Evolutionary conservation across 1,140 invertebrate genomes (phyloP), one percentile per base, ranked within the genome.

Genomic region (Anadara kagoshimensis): DNA sequence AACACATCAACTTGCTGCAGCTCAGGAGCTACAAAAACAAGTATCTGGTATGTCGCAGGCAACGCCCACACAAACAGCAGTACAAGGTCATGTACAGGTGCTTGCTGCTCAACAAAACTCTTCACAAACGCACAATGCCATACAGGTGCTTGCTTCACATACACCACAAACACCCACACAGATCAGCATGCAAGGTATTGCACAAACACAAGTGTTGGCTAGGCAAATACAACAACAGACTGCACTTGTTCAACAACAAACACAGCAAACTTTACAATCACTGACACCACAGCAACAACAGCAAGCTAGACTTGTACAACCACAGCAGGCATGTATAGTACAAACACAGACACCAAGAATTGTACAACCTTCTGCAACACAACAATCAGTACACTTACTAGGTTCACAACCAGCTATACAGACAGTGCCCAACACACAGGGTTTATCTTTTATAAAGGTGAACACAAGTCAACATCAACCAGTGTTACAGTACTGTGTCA

Each of bases 401-500:
- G 20, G 49, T 51, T 22, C 49, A 16, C 49, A 51, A 22, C 49
- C 49, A 16, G 49, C 49, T 51, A 51, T 51, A 16, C 49, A 51
- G 49, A 16, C 20, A 22, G 20, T 51, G 4, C 16, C 49, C 20
- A 51, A 36, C 29, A 36, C 29, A 36, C 29, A 36, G 7, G 63
- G 59, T 10, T 53, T 71, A 41, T 57, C 57, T 18, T 71, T 71
- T 44, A 64, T 71, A n/a, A 71, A 71, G 41, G 69, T 71, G 22
- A 64, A 64, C 45, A 43, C 66, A 22, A 56, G 47, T 26, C 65
- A 51, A 24, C 20, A 12, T 8, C 67, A 65, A 53, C 59, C 65
- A 16, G 64, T 74, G 11, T n/a, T 69, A 26, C 72, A 74, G 44
- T 69, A 67, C 57, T 69, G 68, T 71, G 73, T 75, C 14, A 75